Percentiles rank a stretch among this genome's conserved stretches.
phyloP scores from a whole-genome alignment of 2,113 vertebrate genomes.

The Pseudolaguvia tuberculata region DNA sequence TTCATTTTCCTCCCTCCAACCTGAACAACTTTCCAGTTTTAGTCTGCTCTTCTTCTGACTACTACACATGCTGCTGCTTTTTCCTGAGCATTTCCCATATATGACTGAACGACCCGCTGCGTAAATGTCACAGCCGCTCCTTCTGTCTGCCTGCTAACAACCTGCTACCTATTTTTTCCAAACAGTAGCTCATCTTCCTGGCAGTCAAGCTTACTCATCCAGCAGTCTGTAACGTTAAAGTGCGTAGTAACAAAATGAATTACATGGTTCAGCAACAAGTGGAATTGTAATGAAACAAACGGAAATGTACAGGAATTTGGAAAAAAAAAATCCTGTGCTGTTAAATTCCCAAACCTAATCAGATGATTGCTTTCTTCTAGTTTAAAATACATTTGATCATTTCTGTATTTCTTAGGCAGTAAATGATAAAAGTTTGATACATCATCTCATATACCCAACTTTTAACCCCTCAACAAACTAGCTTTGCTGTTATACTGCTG shows the following conservation, averaged over 20 bases:
- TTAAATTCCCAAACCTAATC: neutral
- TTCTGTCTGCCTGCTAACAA: constrained; percentile 12
- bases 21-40: neutral
- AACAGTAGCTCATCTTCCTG: constrained; percentile 15
- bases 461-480: neutral
- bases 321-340: neutral
- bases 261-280: neutral
- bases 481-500: neutral
- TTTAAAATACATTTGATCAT: neutral
- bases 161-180: neutral
- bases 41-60: neutral
- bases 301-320: neutral
- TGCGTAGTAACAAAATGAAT: neutral
- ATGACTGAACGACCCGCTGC: neutral
- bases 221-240: neutral
- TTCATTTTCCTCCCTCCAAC: neutral
- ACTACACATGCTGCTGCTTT: constrained; percentile 2
- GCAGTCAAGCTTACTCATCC: neutral
- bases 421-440: neutral
- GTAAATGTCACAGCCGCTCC: constrained; percentile 10
- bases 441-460: neutral
- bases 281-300: too few species aligned
- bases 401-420: too few species aligned
- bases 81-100: neutral
- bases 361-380: neutral